phyloP scores from a whole-genome alignment of 2,888 invertebrate genomes.

The Drosophila anomalata region DNA sequence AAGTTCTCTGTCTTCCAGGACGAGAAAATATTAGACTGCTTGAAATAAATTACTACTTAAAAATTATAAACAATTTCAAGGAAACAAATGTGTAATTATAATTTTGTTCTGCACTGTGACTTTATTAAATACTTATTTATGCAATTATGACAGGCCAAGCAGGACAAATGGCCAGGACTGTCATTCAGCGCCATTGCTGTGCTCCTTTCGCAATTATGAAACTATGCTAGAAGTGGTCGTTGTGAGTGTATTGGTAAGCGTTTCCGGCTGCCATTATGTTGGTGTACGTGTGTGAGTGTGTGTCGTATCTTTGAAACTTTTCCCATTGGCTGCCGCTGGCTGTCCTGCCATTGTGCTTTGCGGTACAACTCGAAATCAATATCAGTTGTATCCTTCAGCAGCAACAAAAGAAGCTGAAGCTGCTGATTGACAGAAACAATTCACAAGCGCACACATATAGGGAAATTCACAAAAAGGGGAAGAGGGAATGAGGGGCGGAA shows the following conservation, averaged over 20 bases:
- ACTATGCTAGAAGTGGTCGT: conserved; percentile 55
- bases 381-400: conserved; percentile 78
- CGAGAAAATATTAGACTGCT: background rate
- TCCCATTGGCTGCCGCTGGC: conserved; percentile 62
- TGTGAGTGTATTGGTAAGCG: conserved; percentile 16
- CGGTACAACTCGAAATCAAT: conserved; percentile 72
- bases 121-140: background rate
- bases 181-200: conserved; percentile 61
- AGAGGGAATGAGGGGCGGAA: conserved; percentile 21
- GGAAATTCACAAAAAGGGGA: background rate
- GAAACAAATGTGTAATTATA: background rate
- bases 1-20: background rate
- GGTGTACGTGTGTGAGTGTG: conserved; percentile 28
- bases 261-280: conserved; percentile 39
- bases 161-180: conserved; percentile 59
- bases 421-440: conserved; percentile 79
- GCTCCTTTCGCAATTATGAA: conserved; percentile 65
- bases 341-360: conserved; percentile 56
- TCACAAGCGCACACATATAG: conserved; percentile 47
- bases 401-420: conserved; percentile 76
- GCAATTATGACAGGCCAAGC: conserved; percentile 10
- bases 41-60: too few relatives aligned
- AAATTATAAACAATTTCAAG: too few relatives aligned
- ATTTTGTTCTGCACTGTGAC: background rate
- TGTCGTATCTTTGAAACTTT: conserved; percentile 67